Evolutionary conservation across 2,113 vertebrate species (phyloP).

Genomic region (Lycaon pictus): DNA sequence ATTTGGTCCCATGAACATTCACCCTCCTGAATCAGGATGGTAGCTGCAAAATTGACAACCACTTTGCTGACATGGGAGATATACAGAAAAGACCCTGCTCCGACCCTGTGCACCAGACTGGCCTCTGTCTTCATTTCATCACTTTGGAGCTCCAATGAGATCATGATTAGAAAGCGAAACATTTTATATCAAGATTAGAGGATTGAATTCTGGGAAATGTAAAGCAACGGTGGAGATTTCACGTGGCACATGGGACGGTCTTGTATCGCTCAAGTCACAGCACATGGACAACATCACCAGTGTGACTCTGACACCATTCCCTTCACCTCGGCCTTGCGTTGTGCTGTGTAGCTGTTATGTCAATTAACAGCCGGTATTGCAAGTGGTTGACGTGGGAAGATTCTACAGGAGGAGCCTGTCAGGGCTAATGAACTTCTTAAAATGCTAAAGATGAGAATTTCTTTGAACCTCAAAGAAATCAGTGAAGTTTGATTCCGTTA

Average conservation of each 20-base stretch:
- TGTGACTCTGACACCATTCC: fast-evolving
- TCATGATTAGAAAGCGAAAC: neutral
- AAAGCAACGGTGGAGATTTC: neutral
- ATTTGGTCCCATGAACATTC: neutral
- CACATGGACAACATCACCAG: fast-evolving
- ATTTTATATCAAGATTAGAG: fast-evolving
- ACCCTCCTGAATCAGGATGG: neutral
- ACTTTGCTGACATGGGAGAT: neutral
- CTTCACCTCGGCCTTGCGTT: fast-evolving
- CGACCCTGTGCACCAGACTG: fast-evolving
- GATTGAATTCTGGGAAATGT: neutral
- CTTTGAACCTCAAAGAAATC: neutral
- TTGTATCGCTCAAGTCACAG: neutral
- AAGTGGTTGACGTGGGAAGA: neutral
- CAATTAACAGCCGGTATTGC: neutral
- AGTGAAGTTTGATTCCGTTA: constrained; percentile 11
- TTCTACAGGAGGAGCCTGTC: neutral
- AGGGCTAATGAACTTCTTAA: neutral
- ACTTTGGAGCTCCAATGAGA: neutral
- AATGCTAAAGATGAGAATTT: neutral
- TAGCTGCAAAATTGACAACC: no score
- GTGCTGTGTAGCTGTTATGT: fast-evolving
- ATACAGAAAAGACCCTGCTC: neutral
- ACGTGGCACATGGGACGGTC: neutral
- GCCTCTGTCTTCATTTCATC: neutral